Evolutionary conservation across 2,113 vertebrate genomes (phyloP), one percentile per base, ranked within the genome.

Genomic region (Falcunculus frontatus): DNA sequence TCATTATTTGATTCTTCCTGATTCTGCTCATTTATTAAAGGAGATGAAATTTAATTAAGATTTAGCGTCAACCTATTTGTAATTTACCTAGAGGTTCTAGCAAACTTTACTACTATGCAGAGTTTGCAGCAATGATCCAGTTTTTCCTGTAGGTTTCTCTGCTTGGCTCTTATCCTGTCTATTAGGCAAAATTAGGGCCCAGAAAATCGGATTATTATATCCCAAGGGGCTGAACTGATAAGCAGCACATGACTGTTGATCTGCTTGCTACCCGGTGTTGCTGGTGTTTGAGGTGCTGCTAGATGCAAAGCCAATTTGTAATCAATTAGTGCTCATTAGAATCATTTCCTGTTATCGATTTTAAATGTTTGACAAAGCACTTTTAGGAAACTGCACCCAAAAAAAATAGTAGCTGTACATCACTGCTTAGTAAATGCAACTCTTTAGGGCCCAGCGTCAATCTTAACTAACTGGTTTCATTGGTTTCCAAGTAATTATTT

Each of bases 241-340:
- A 98, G 97, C 97, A 98, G 96, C 97, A 98, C 97, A 98, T 98
- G 98, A 98, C 96, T 97, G 96, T 97, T 98, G 98, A 97, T 98
- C 98, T 98, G 97, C 95, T 97, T 95, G 95, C 96, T 96, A 94
- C 97, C 94, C 47, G 3, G 47, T 84, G 41, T 91, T 97, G 91
- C 92, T 97, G 91, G 78, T 97, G 96, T 84, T 90, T 90, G 97
- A 97, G 97, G 95, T 97, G 93, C 95, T 97, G 94, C 97, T 98
- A 87, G 97, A 98, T 97, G 91, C 94, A 98, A 98, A 98, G 97
- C 96, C 98, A 98, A 98, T 99, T 99, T 99, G 98, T 98, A 98
- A 98, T 98, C 98, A 98, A 98, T 99, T 98, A 99, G 96, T 97
- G 96, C 97, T 98, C 97, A 97, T 99, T 99, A 99, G 97, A 97